Evolutionary conservation across 2,113 vertebrate genomes (phyloP), one percentile per base, ranked within the genome.

Genomic region (Fulmarus glacialis): DNA sequence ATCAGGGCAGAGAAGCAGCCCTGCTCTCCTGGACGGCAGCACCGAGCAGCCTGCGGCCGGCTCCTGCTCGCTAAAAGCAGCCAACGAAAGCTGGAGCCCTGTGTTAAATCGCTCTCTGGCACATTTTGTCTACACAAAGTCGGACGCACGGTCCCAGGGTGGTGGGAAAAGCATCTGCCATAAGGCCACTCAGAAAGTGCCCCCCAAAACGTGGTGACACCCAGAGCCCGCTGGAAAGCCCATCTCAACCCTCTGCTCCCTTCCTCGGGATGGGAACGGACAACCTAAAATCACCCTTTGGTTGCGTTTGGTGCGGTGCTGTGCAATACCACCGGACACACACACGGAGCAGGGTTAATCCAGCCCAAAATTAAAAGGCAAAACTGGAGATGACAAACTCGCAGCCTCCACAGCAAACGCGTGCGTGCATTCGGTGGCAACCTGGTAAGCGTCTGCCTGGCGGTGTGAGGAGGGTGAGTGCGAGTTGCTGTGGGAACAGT

Each of bases 401-500:
- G 3, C 1, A 5, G 23, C 24, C 56, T 30, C 50, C 73, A 15
- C 0, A 1, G 19, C 1, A 3, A 40, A 7, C 0, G 1, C 1
- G 4, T 19, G 15, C 1, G 0, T 0, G 2, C 36, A 1, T 14
- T 80, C 5, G 4, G 79, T 38, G 82, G 52, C 92, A 89, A 92
- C 53, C 72, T 38, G 81, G 67, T 0, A 1, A 60, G 68, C 1
- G 2, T 36, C 62, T 17, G 84, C 77, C 66, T 23, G 42, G 26
- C 3, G 6, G 29, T 4, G 22, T 1, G 8, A 55, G 72, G 17
- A 58, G 34, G 15, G n/a, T 2, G 63, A 66, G 8, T 0, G 8
- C 3, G 2, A 47, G 90, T 72, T 92, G 94, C 92, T 95, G 94
- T 93, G 88, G 94, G 94, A 96, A 87, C 63, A 19, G 70, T 8